These are phyloP conservation scores for Napeogenes inachia DNA, from an alignment of 2,888 invertebrate species.

Conservation along the genomic window DNA sequence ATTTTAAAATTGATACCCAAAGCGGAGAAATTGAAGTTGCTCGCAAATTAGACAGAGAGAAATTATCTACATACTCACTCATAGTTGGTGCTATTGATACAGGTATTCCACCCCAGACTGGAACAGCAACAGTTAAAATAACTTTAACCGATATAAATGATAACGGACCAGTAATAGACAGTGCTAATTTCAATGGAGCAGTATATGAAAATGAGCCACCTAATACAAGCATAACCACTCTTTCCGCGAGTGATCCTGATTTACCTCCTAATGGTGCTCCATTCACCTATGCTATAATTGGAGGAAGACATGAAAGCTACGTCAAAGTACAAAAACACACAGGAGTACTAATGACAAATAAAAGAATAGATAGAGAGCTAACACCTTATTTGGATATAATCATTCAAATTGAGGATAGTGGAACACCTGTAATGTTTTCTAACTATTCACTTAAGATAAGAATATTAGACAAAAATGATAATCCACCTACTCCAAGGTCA, in stretches of 20 bases:
- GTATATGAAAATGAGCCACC: slow-evolving; percentile 92
- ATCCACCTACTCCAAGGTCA: slow-evolving; percentile 89
- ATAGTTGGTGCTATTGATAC: slow-evolving; percentile 93
- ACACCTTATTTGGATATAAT: slow-evolving; percentile 85
- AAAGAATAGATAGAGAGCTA: slow-evolving; percentile 88
- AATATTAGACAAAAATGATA: slow-evolving; percentile 93
- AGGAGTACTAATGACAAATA: slow-evolving; percentile 87
- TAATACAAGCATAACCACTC: slow-evolving; percentile 87
- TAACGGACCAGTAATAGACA: slow-evolving; percentile 91
- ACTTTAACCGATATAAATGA: slow-evolving; percentile 93
- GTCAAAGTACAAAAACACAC: slow-evolving; percentile 88
- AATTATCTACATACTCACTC: slow-evolving; percentile 83
- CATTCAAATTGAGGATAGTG: slow-evolving; percentile 93
- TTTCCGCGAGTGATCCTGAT: slow-evolving; percentile 93
- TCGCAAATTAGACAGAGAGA: slow-evolving; percentile 88
- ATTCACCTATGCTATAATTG: slow-evolving; percentile 87
- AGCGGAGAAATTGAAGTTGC: slow-evolving; percentile 89
- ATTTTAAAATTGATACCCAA: slow-evolving; percentile 92
- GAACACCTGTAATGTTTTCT: slow-evolving; percentile 88
- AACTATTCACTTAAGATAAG: slow-evolving; percentile 86
- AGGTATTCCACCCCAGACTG: slow-evolving; percentile 93
- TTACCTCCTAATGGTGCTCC: slow-evolving; percentile 94
- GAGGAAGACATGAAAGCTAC: slow-evolving; percentile 85
- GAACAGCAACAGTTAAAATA: slow-evolving; percentile 90
- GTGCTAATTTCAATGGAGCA: slow-evolving; percentile 83